phyloP scores from a whole-genome alignment of 1,140 invertebrate species.

The Acromyrmex heyeri region DNA sequence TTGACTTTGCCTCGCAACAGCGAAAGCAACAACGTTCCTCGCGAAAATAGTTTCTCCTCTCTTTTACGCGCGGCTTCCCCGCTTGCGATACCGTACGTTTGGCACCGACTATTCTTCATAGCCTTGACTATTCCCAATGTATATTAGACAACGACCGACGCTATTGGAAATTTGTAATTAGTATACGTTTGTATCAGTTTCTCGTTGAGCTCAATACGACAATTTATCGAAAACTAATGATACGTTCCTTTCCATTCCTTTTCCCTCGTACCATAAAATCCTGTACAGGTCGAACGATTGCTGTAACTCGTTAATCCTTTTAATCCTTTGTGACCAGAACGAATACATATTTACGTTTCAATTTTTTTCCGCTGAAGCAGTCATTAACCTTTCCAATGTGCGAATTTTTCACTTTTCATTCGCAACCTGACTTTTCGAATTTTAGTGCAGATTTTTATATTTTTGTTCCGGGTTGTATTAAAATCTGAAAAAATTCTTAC shows the following conservation, averaged over 20 bases:
- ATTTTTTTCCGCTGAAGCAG: background rate
- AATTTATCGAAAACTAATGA: background rate
- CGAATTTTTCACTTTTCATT: too few species aligned
- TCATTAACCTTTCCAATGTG: background rate
- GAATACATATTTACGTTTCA: background rate
- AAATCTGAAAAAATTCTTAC: too few species aligned
- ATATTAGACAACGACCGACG: slow-evolving; percentile 17
- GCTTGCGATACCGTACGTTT: background rate
- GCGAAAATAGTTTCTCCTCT: slow-evolving; percentile 67
- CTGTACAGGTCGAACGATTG: too few species aligned
- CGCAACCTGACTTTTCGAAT: too few species aligned
- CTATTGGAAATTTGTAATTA: slow-evolving; percentile 28
- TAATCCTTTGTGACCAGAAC: background rate
- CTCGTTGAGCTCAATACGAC: background rate
- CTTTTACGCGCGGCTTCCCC: background rate
- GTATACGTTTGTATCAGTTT: background rate
- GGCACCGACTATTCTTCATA: slow-evolving; percentile 29
- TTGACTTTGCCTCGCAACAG: slow-evolving; percentile 65
- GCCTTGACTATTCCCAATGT: slow-evolving; percentile 52
- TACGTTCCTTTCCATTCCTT: background rate
- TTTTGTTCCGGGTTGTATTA: too few species aligned
- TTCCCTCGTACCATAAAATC: background rate
- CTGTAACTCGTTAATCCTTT: background rate
- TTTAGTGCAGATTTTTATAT: too few species aligned
- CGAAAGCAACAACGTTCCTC: slow-evolving; percentile 54